Conservation (phyloP, 2,888 invertebrate genomes). For the Tolmerus cingulatus region DNA sequence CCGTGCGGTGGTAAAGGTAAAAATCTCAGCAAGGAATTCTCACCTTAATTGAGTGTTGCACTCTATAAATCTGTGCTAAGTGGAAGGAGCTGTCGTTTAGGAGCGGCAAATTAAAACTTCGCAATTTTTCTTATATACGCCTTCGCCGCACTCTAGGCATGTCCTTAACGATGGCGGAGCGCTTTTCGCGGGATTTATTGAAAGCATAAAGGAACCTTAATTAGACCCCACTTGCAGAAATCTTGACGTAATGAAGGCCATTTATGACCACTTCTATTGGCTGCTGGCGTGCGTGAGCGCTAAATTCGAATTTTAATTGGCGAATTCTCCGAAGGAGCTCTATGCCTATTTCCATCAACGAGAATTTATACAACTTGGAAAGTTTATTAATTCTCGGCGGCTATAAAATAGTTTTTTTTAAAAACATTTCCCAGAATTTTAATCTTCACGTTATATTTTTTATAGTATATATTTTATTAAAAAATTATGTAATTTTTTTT, state of each 20-base stretch:
- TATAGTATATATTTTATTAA: too few species aligned
- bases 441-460: too few species aligned
- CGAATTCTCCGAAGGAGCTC: neutral
- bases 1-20: neutral
- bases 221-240: neutral
- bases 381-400: too few species aligned
- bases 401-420: too few species aligned
- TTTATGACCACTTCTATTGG: neutral
- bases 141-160: neutral
- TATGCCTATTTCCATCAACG: too few species aligned
- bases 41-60: conserved; percentile 21
- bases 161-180: neutral
- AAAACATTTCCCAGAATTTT: too few species aligned
- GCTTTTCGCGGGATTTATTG: neutral
- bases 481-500: too few species aligned
- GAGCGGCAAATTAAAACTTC: neutral
- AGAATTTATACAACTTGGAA: too few species aligned
- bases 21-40: neutral
- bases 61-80: conserved; percentile 15
- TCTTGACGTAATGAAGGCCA: neutral
- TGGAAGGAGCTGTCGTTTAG: neutral
- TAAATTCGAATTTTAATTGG: neutral
- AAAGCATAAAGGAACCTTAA: neutral
- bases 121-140: neutral
- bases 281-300: neutral